These are phyloP conservation scores for Dendronephthya gigantea DNA, from an alignment of 64 coral and sea anemone species.

Conservation along the genomic window DNA sequence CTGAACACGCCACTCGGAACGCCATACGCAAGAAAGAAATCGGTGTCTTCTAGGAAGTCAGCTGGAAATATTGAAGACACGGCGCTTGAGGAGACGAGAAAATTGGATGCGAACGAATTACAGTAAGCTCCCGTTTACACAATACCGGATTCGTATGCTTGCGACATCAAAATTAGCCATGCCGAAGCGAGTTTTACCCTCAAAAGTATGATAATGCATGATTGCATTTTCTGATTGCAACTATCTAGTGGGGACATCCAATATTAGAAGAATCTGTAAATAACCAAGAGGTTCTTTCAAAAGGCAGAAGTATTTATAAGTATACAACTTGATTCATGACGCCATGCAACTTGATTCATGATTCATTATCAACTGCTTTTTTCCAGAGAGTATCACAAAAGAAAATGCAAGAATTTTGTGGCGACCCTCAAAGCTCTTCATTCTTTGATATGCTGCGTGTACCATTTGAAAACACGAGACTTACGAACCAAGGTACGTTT, in stretches of 20 bases:
- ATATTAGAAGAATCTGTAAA: no score
- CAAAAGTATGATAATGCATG: no score
- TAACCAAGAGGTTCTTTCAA: no score
- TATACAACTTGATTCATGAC: neutral
- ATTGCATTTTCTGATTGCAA: no score
- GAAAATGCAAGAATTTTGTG: conserved; percentile 28
- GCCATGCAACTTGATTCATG: neutral
- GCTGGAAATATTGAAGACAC: neutral
- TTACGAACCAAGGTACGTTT: conserved; percentile 60
- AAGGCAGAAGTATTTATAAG: no score
- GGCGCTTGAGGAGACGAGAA: neutral
- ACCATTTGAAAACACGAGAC: conserved; percentile 64
- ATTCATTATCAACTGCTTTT: neutral
- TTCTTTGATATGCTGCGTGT: conserved; percentile 54
- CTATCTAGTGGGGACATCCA: no score
- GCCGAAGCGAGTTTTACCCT: no score
- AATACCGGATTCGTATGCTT: no score
- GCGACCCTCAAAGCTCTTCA: conserved; percentile 40
- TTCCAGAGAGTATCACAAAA: conserved; percentile 42
- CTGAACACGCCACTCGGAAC: neutral
- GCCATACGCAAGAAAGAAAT: neutral
- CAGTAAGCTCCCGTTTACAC: no score
- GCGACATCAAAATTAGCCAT: no score
- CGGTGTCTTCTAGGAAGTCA: neutral
- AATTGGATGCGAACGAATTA: neutral